These are phyloP conservation scores for Grallaria varia DNA, from an alignment of 2,113 vertebrate genomes.

Conservation along the genomic window DNA sequence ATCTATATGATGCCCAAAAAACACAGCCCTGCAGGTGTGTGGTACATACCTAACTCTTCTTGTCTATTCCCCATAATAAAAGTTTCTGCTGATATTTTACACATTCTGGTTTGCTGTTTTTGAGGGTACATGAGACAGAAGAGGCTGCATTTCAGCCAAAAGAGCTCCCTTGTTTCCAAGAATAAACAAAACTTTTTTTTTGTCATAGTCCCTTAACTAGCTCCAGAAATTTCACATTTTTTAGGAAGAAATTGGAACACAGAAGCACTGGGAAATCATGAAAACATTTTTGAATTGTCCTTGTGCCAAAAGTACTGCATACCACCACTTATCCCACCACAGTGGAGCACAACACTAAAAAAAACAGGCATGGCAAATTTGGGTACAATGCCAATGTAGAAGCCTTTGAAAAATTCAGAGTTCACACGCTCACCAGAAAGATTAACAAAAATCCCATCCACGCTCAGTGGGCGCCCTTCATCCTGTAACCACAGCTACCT, in stretches of 20 bases:
- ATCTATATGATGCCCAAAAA: background rate
- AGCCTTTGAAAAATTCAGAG: background rate
- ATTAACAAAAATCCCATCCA: background rate
- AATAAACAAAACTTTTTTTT: background rate
- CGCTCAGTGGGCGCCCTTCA: rapidly evolving
- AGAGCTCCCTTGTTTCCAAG: background rate
- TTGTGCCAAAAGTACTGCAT: background rate
- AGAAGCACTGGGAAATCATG: background rate
- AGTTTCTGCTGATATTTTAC: background rate
- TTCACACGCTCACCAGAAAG: background rate
- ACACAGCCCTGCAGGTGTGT: background rate
- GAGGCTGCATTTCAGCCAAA: background rate
- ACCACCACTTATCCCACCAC: too few relatives aligned
- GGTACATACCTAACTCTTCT: background rate
- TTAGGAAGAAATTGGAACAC: background rate
- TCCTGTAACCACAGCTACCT: background rate
- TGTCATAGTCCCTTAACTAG: background rate
- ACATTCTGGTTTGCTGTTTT: background rate
- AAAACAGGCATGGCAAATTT: background rate
- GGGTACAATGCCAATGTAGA: background rate
- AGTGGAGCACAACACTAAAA: background rate
- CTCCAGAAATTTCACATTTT: background rate
- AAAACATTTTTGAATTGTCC: background rate
- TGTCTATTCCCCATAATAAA: background rate
- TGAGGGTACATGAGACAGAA: background rate